Percentiles rank a stretch among this genome's conserved stretches.
Evolutionary conservation across 1,140 invertebrate species (phyloP).

Genomic region (Pogonomyrmex californicus): DNA sequence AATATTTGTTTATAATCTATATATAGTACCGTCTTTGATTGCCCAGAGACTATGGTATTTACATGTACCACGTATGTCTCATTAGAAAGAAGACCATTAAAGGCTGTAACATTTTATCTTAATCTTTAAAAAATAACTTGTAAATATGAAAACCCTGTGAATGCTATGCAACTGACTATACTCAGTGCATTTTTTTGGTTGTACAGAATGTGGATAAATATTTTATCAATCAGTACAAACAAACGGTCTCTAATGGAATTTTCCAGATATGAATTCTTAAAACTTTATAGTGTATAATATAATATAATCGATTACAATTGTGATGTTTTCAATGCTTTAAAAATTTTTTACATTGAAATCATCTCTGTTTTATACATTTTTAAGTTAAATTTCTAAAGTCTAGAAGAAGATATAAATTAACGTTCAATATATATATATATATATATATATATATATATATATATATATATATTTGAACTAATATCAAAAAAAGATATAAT

Average conservation of each 20-base stretch:
- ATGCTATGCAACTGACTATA: constrained; percentile 74
- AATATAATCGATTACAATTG: neutral
- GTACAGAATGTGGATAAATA: constrained; percentile 75
- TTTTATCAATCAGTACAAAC: constrained; percentile 66
- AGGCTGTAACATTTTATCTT: constrained; percentile 72
- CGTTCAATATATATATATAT: neutral
- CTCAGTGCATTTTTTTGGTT: constrained; percentile 74
- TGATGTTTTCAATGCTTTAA: neutral
- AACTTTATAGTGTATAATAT: constrained; percentile 2
- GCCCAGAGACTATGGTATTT: constrained; percentile 71
- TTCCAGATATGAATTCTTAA: constrained; percentile 52
- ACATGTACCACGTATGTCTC: constrained; percentile 60
- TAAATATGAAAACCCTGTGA: constrained; percentile 78
- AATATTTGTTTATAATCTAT: constrained; percentile 69
- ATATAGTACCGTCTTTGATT: constrained; percentile 75
- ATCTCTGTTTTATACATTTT: neutral
- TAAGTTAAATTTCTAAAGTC: neutral
- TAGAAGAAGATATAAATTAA: neutral
- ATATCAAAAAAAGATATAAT: neutral
- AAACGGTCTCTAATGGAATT: constrained; percentile 61
- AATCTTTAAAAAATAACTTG: constrained; percentile 75
- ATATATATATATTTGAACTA: neutral
- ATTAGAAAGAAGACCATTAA: constrained; percentile 74
- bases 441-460: no score
- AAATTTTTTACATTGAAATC: neutral